Evolutionary conservation across 2,888 invertebrate genomes (phyloP).

Genomic region (Tetragonula carbonaria): DNA sequence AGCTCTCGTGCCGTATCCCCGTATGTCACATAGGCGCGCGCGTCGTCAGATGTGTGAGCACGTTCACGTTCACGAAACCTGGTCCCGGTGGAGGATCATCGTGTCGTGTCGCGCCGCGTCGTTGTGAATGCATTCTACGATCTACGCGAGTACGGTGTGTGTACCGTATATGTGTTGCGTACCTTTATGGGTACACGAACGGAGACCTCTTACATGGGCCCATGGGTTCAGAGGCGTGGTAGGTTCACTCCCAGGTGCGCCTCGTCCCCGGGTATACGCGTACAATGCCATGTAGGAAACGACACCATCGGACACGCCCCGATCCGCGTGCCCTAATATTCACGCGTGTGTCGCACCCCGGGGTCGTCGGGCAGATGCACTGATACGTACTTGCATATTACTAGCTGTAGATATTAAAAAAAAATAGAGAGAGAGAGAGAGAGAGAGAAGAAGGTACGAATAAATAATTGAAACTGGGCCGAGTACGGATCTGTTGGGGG

Average conservation of each 20-base stretch:
- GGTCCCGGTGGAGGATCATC: conserved; percentile 35
- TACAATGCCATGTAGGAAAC: conserved; percentile 80
- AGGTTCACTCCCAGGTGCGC: conserved; percentile 82
- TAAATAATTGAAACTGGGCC: conserved; percentile 30
- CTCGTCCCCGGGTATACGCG: conserved; percentile 71
- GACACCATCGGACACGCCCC: conserved; percentile 81
- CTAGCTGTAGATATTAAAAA: conserved; percentile 21
- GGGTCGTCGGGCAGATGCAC: conserved; percentile 77
- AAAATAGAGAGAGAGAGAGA: background rate
- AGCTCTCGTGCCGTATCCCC: conserved; percentile 62
- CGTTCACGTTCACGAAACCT: conserved; percentile 24
- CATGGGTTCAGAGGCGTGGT: conserved; percentile 80
- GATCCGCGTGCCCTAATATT: conserved; percentile 82
- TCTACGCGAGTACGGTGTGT: background rate
- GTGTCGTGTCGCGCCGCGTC: too few species aligned
- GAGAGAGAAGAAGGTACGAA: background rate
- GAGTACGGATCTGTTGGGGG: background rate
- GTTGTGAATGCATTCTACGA: background rate
- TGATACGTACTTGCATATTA: conserved; percentile 18
- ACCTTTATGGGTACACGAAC: conserved; percentile 63
- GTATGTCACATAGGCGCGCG: conserved; percentile 55
- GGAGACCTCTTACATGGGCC: conserved; percentile 74
- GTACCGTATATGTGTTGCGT: conserved; percentile 13
- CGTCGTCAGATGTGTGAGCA: conserved; percentile 40
- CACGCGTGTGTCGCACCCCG: conserved; percentile 55